Evolutionary conservation across 2,113 vertebrate species (phyloP).

Genomic region (Phaethornis superciliosus): DNA sequence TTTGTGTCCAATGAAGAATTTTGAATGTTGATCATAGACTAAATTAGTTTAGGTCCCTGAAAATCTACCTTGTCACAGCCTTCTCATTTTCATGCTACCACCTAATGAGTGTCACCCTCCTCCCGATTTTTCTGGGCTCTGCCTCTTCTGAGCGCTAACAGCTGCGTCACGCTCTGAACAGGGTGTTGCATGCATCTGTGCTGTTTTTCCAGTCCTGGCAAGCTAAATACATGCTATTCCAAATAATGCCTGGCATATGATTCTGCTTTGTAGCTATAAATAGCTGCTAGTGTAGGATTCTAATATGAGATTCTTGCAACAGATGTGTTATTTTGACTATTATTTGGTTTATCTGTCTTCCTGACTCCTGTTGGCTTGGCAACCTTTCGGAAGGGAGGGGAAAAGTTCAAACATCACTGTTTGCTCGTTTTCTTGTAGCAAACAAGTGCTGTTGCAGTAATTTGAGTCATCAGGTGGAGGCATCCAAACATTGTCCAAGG

Average conservation of each 20-base stretch:
- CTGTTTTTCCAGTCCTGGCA: not conserved
- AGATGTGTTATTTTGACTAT: not conserved
- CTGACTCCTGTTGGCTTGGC: conserved; percentile 1
- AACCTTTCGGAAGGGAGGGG: not conserved
- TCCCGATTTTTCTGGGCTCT: not conserved
- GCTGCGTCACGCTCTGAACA: not conserved
- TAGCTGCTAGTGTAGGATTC: not conserved
- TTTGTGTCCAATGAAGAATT: not conserved
- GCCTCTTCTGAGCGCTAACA: not conserved
- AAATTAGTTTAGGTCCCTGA: not conserved
- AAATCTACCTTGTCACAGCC: not conserved
- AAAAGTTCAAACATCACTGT: not conserved
- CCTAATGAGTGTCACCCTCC: not conserved
- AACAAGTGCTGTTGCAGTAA: not conserved
- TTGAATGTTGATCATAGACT: not conserved
- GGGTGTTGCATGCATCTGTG: not conserved
- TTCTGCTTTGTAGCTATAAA: not conserved
- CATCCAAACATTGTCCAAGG: not conserved
- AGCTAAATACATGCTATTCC: not conserved
- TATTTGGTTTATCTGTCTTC: not conserved
- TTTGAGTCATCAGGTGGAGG: not conserved
- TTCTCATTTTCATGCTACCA: not conserved
- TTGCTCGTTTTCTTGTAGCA: not conserved
- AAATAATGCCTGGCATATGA: not conserved
- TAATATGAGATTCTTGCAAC: not conserved